phyloP scores from a whole-genome alignment of 2,113 vertebrate species.

The Saimiri boliviensis region DNA sequence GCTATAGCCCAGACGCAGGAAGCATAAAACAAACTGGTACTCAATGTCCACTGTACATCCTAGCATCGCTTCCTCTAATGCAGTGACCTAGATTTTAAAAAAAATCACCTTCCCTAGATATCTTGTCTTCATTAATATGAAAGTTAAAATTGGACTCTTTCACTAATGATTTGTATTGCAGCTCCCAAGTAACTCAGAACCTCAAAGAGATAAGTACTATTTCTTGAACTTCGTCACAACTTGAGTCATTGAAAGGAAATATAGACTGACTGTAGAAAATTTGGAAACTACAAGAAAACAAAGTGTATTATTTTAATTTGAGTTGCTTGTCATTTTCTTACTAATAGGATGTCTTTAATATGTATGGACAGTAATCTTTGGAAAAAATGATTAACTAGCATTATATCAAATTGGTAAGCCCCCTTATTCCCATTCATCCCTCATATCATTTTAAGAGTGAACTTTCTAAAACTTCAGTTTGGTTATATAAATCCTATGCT shows the following conservation, averaged over 20 bases:
- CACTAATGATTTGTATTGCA: background rate
- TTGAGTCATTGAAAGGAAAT: background rate
- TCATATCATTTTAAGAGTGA: background rate
- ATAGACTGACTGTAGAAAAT: background rate
- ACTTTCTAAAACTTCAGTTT: background rate
- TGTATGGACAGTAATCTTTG: background rate
- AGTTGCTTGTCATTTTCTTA: background rate
- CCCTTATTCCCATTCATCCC: background rate
- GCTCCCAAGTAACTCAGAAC: background rate
- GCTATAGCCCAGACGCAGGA: background rate
- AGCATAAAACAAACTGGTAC: background rate
- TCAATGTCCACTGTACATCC: fast-evolving
- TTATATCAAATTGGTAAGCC: background rate
- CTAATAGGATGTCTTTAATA: background rate
- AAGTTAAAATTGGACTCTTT: background rate
- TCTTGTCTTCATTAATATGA: background rate
- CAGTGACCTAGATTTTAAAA: background rate
- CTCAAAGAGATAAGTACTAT: background rate
- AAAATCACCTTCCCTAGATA: background rate
- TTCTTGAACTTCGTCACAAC: background rate
- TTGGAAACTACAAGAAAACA: background rate
- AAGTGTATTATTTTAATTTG: background rate
- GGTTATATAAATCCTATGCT: background rate
- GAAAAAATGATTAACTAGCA: background rate
- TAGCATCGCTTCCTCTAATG: background rate